A percentile compares a stretch with the other conserved stretches of the same genome.
Evolutionary conservation across 2,888 invertebrate genomes (phyloP).

Genomic region (Ophonus ardosiacus): DNA sequence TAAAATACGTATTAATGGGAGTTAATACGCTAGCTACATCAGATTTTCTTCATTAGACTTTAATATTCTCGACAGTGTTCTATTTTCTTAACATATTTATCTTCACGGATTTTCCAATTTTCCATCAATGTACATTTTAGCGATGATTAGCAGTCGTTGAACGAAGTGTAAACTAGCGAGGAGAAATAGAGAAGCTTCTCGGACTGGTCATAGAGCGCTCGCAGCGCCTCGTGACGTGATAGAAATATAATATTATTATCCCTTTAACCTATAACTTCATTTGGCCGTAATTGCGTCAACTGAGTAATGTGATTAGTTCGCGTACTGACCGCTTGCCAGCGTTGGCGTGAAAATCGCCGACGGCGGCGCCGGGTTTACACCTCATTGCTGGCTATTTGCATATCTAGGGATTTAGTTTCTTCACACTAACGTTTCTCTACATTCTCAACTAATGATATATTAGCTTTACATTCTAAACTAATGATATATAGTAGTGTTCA

Average conservation of each 20-base stretch:
- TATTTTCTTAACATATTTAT: too few species aligned
- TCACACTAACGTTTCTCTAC: background rate
- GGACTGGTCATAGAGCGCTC: conserved; percentile 29
- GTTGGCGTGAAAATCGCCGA: conserved; percentile 32
- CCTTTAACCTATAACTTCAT: conserved; percentile 68
- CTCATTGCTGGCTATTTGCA: conserved; percentile 12
- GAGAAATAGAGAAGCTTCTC: background rate
- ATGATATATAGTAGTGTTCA: too few species aligned
- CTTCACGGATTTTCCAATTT: background rate
- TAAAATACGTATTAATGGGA: too few species aligned
- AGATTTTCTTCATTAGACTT: too few species aligned
- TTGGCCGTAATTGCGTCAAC: conserved; percentile 63
- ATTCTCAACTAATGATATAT: background rate
- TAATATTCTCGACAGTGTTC: too few species aligned
- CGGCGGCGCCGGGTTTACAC: conserved; percentile 21
- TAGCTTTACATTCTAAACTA: too few species aligned
- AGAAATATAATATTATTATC: conserved; percentile 69
- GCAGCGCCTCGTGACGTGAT: conserved; percentile 67
- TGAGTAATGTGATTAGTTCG: conserved; percentile 57
- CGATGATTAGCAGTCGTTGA: conserved; percentile 1
- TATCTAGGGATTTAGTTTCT: background rate
- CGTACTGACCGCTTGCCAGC: conserved; percentile 31
- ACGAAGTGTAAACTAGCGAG: conserved; percentile 13
- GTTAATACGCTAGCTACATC: too few species aligned
- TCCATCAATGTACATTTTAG: background rate